Base-by-base conservation (phyloP, 1,140 invertebrate genomes). In the Sarcophaga bullata region DNA sequence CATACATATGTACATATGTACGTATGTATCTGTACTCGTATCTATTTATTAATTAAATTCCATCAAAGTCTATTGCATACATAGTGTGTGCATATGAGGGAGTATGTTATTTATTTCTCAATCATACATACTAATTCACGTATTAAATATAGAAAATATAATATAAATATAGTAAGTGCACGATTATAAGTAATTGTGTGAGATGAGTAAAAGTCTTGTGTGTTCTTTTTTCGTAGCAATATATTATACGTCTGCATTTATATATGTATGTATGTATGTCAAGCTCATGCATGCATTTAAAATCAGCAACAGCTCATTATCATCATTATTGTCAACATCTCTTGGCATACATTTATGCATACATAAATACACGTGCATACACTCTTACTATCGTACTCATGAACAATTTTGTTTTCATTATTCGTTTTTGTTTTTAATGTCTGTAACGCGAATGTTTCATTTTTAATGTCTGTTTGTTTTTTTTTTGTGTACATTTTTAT, bases 311-410 rank as follows among this genome's bases (percentile, higher is more conserved):
- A 25, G 62, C 62, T 68, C 62, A 68, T 68, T 68, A 68, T 25
- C 62, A 68, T 68, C 62, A 68, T 68, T 68, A 68, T 68, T 68
- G 62, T 68, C 62, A 68, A 17, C 62, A 68, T 68, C 62, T 25
- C 62, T 68, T 68, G 62, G 62, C 62, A 68, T 68, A 68, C 50
- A 10, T 52, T 10, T 13, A 52, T 52, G 50, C 13, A 52, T 13
- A 52, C 50, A 10, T 13, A 10, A 10, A 52, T 13, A 52, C 50
- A 52, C 17, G 19, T 68, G 19, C 62, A 15, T 19, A 68, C 62
- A 68, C 8, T 4, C 62, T 25, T 68, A 25, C 17, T 17, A 9
- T 19, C 10, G n/a, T 19, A 19, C 17, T 19, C 62, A 25, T 68
- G 62, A 17, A 68, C n/a, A 19, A 68, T 68, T 68, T 68, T 68